Evolutionary conservation across 2,113 vertebrate genomes (phyloP).

Genomic region (Rana temporaria): DNA sequence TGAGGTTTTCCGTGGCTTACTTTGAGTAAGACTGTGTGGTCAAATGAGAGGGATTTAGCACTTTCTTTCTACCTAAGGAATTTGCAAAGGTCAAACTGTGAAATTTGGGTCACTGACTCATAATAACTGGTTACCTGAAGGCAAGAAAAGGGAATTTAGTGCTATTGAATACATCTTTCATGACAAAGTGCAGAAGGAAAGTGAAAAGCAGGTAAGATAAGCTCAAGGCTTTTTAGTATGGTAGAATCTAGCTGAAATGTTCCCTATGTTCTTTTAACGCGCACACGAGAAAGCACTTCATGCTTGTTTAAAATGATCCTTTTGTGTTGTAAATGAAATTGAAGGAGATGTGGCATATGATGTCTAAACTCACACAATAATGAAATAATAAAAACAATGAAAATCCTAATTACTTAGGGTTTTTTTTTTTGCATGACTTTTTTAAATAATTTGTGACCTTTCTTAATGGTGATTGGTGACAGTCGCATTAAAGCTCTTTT

Average conservation of each 20-base stretch:
- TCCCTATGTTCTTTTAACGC: background rate
- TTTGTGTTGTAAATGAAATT: too few relatives aligned
- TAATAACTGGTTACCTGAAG: conserved; percentile 33
- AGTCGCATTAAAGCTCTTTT: too few relatives aligned
- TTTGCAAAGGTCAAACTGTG: conserved; percentile 12
- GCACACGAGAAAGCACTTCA: background rate
- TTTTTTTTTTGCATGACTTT: too few relatives aligned
- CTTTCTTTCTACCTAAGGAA: conserved; percentile 24
- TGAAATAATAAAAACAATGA: too few relatives aligned
- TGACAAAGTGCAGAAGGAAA: background rate
- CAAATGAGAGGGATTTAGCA: background rate
- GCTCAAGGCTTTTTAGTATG: background rate
- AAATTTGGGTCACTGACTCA: conserved; percentile 16
- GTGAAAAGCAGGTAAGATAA: conserved; percentile 31
- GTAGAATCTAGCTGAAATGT: background rate
- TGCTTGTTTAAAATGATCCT: too few relatives aligned
- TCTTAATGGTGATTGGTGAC: too few relatives aligned
- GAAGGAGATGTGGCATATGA: too few relatives aligned
- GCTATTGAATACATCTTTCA: background rate
- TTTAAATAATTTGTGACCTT: too few relatives aligned
- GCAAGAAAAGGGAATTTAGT: conserved; percentile 14
- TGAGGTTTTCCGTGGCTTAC: background rate
- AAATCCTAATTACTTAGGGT: too few relatives aligned
- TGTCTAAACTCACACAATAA: too few relatives aligned
- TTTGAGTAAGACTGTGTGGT: conserved; percentile 10